Percentiles rank a stretch among this genome's conserved stretches.
These are phyloP conservation scores for Dicerorhinus sumatrensis DNA, from an alignment of 2,113 vertebrate genomes.

Conservation along the genomic window DNA sequence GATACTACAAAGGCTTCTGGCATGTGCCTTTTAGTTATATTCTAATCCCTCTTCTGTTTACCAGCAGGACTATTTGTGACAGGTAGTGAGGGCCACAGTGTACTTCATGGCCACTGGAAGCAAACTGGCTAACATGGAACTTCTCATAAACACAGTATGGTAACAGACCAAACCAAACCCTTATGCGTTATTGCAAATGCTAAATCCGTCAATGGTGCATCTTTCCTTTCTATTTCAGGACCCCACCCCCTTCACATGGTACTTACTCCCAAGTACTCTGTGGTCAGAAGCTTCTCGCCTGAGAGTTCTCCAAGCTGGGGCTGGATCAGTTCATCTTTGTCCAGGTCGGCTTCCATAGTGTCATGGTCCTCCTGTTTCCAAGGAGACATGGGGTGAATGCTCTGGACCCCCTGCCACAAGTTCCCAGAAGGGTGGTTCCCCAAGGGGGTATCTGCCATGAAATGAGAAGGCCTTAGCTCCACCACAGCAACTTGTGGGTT, in stretches of 20 bases:
- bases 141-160: neutral
- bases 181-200: neutral
- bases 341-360: conserved; percentile 93
- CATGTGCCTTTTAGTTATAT: neutral
- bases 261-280: conserved; percentile 96
- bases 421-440: neutral
- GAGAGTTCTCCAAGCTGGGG: conserved; percentile 93
- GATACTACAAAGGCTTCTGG: fast-evolving
- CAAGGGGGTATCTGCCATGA: fast-evolving
- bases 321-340: conserved; percentile 94
- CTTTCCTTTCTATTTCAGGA: neutral
- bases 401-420: neutral
- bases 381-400: conserved; percentile 25
- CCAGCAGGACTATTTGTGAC: neutral
- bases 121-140: neutral
- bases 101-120: neutral
- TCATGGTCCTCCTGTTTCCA: conserved; percentile 90
- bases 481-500: fast-evolving
- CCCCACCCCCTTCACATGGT: neutral
- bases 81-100: neutral
- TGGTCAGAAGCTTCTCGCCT: conserved; percentile 96
- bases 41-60: neutral
- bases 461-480: neutral
- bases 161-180: neutral
- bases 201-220: fast-evolving